Evolutionary conservation across 1,140 invertebrate species (phyloP), one percentile per base, ranked within the genome.

Genomic region (Drosophila melanogaster): DNA sequence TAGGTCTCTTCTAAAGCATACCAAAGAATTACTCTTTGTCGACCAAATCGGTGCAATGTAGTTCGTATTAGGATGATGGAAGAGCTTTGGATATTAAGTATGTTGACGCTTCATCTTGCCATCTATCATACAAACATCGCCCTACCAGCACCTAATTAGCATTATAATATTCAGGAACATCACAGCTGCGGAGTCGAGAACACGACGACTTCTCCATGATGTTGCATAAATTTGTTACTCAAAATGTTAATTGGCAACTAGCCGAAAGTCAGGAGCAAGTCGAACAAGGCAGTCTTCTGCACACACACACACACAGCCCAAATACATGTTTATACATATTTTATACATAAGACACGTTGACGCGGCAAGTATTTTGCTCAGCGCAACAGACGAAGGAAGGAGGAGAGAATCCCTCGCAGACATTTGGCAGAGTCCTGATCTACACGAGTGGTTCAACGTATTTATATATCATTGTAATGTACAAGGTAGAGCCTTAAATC

Each of bases 181-280:
- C 15, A 10, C 60, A 55, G 33, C 41, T 54, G 59, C 64, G 38
- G 24, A 22, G 8, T 30, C 47, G 44, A 19, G 56, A 46, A 53
- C 46, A 61, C 40, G 33, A 46, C 12, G 22, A 53, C 65, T 65
- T 46, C 43, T 24, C 8, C 62, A 56, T 41, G 53, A 65, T 38
- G 53, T 26, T 47, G 59, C 72, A 75, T 65, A 75, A 65, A 75
- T 75, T 65, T 75, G 51, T 58, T 57, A 37, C 22, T 19, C 15
- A 55, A 76, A 76, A 76, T 76, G 55, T 75, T 76, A 66, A 76
- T 59, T 76, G 43, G 47, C 15, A 67, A 75, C 71, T 76, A 64
- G 44, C 59, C 40, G 10, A 75, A 74, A 56, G 51, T 56, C 14
- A 40, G 58, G 19, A 22, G 46, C 55, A 74, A 75, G 54, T 76